Conservation (phyloP, 2,113 vertebrate species). For the Tinamus guttatus region DNA sequence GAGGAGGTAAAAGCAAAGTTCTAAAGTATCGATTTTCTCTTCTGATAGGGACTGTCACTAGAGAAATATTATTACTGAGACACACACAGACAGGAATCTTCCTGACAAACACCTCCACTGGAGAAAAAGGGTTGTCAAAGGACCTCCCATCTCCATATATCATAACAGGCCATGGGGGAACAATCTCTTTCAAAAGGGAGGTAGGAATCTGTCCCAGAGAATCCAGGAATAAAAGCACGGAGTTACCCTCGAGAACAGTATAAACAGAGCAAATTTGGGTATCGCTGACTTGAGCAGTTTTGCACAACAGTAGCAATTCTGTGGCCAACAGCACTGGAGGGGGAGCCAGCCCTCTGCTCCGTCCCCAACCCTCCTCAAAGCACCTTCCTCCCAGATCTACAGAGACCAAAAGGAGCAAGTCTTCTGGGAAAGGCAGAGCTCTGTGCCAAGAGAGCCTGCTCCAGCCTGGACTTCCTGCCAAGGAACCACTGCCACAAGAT, state of each 20-base stretch:
- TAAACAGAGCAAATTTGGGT: accelerated
- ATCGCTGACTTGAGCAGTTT: neutral
- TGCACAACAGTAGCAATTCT: neutral
- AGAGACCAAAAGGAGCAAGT: neutral
- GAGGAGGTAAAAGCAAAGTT: constrained; percentile 40
- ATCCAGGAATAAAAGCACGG: neutral
- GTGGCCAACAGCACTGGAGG: neutral
- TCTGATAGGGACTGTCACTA: constrained; percentile 31
- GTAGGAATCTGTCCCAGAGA: constrained; percentile 41
- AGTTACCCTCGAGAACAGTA: neutral
- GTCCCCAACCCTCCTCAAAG: neutral
- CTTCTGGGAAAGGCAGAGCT: neutral
- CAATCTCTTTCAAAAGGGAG: constrained; percentile 48
- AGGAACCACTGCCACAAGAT: accelerated
- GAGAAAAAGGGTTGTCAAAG: constrained; percentile 41
- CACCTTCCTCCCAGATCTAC: neutral
- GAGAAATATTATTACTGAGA: constrained; percentile 14
- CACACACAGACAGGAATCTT: neutral
- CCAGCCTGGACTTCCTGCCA: neutral
- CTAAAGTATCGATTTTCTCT: constrained; percentile 12
- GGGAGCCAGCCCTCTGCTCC: neutral
- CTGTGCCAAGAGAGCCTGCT: neutral
- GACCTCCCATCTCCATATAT: constrained; percentile 24
- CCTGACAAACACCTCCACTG: constrained; percentile 26
- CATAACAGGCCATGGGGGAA: neutral